Evolutionary conservation across 2,888 invertebrate species (phyloP).

Genomic region (Oligia latruncula): DNA sequence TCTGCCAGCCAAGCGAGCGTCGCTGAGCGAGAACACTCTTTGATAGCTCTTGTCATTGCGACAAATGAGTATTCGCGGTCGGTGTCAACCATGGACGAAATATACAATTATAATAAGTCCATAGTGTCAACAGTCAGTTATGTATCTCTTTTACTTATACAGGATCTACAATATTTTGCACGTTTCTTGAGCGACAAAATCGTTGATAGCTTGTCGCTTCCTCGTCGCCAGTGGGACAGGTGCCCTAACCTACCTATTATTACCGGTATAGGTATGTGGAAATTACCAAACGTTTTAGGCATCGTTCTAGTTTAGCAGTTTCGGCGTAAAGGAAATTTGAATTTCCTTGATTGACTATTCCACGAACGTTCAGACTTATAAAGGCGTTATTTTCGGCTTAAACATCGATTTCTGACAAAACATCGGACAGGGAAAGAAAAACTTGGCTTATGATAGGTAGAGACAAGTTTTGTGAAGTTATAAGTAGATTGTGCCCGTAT

Average conservation of each 20-base stretch:
- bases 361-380: conserved; percentile 25
- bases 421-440: background rate
- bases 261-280: conserved; percentile 15
- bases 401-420: conserved; percentile 17
- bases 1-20: background rate
- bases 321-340: conserved; percentile 35
- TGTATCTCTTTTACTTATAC: background rate
- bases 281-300: conserved; percentile 19
- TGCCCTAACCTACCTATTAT: background rate
- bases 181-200: background rate
- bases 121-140: background rate
- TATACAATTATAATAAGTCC: too few relatives aligned
- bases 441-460: background rate
- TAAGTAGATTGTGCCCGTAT: background rate
- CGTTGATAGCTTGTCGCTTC: background rate
- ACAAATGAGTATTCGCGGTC: background rate
- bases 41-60: background rate
- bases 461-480: background rate
- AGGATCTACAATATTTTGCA: background rate
- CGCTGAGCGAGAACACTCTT: background rate
- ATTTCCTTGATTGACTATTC: conserved; percentile 46
- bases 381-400: conserved; percentile 27
- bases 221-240: background rate
- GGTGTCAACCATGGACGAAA: too few relatives aligned
- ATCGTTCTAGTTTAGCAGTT: conserved; percentile 25